Conservation (phyloP, 2,113 vertebrate species). For the Plectropomus leopardus region DNA sequence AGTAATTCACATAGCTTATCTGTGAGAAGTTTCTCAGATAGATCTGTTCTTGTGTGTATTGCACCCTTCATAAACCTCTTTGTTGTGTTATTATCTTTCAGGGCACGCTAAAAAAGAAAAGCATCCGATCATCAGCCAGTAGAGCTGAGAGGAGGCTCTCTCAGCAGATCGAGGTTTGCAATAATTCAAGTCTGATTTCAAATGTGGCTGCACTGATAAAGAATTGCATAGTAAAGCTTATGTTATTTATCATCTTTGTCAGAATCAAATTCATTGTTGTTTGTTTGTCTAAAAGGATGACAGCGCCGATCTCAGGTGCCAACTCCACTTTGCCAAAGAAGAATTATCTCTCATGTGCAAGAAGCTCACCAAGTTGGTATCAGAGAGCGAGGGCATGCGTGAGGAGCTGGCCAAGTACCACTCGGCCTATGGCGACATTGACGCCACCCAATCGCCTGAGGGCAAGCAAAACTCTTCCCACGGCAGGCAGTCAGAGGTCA, state of each 20-base stretch:
- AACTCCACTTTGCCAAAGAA: constrained; percentile 98
- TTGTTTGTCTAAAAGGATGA: constrained; percentile 88
- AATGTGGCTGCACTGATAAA: neutral
- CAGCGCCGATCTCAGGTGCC: constrained; percentile 94
- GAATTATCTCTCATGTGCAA: constrained; percentile 98
- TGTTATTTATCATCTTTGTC: neutral
- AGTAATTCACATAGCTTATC: neutral
- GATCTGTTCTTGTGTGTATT: neutral
- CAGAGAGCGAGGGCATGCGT: constrained; percentile 92
- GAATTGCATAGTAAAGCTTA: neutral
- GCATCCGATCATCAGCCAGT: constrained; percentile 85
- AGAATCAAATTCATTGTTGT: neutral
- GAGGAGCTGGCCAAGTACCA: constrained; percentile 93
- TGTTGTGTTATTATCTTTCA: constrained; percentile 72
- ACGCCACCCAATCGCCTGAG: constrained; percentile 83
- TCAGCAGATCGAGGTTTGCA: constrained; percentile 86
- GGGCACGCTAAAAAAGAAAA: constrained; percentile 93
- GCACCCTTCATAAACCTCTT: neutral
- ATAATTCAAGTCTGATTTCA: constrained; percentile 3
- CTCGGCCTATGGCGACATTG: constrained; percentile 90
- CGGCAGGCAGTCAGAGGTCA: constrained; percentile 91
- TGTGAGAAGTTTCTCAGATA: neutral
- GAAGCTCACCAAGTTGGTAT: constrained; percentile 95
- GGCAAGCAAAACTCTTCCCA: constrained; percentile 84
- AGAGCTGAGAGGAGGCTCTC: constrained; percentile 92